Conservation (phyloP, 2,113 vertebrate species). For the Grammomys surdaster region DNA sequence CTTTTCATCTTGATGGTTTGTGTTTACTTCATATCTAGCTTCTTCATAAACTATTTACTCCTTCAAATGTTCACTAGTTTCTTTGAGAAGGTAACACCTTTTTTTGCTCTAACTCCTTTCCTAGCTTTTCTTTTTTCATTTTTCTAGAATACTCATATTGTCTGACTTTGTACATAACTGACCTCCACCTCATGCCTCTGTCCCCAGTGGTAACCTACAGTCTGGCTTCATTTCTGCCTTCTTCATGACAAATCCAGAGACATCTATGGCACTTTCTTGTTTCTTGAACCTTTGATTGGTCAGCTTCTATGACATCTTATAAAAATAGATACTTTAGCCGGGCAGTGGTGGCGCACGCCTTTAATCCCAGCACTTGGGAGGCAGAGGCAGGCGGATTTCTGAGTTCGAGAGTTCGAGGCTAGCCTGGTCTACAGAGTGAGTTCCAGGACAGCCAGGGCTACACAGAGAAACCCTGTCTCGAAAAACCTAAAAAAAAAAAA, state of each 20-base stretch:
- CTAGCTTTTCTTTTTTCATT: neutral
- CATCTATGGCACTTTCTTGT: neutral
- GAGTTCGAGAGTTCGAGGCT: too few species aligned
- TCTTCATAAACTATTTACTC: neutral
- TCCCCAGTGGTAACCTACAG: too few species aligned
- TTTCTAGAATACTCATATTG: neutral
- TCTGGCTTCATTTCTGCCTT: neutral
- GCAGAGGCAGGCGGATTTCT: too few species aligned
- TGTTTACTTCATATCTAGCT: neutral
- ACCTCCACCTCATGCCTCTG: neutral
- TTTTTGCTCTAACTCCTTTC: neutral
- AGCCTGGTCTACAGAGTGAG: too few species aligned
- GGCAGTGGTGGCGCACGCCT: too few species aligned
- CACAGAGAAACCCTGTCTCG: too few species aligned
- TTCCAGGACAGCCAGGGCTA: too few species aligned
- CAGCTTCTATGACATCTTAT: neutral
- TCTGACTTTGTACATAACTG: neutral
- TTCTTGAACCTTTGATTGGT: neutral
- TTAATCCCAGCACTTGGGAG: too few species aligned
- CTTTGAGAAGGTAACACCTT: neutral
- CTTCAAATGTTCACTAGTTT: neutral
- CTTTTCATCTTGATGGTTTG: neutral
- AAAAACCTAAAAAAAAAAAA: too few species aligned
- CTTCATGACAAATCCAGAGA: neutral
- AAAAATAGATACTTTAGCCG: too few species aligned